A percentile compares a stretch with the other conserved stretches of the same genome.
These are phyloP conservation scores for Podargus strigoides DNA, from an alignment of 2,797 vertebrate species.

Conservation along the genomic window DNA sequence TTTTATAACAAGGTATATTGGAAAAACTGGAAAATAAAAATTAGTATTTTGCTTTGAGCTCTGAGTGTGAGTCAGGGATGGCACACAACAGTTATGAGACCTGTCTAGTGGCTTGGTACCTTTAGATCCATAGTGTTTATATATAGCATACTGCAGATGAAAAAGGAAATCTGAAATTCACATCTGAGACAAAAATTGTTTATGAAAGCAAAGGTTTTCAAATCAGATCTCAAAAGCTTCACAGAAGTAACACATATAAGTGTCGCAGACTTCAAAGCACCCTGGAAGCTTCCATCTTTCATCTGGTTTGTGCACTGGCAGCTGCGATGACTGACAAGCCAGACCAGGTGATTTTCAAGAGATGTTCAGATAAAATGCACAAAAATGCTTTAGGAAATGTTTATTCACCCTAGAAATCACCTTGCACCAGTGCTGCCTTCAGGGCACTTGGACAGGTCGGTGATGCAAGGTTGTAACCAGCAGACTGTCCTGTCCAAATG, in stretches of 20 bases:
- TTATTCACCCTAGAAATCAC: background rate
- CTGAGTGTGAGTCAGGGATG: background rate
- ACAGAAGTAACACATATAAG: background rate
- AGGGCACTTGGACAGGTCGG: background rate
- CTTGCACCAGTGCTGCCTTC: background rate
- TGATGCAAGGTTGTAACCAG: background rate
- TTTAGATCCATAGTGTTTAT: background rate
- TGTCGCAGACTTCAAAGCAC: background rate
- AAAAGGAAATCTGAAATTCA: slow-evolving; percentile 12
- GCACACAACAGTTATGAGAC: background rate
- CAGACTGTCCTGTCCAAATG: accelerated
- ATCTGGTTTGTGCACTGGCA: background rate
- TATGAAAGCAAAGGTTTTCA: slow-evolving; percentile 20
- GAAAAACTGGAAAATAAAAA: background rate
- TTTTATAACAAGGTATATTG: background rate
- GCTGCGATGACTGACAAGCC: background rate
- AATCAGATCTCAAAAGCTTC: background rate
- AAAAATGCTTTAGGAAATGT: background rate
- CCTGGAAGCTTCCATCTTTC: background rate
- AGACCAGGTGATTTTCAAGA: background rate
- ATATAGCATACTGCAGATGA: background rate
- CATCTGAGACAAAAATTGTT: background rate
- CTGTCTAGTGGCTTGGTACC: background rate
- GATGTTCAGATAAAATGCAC: background rate
- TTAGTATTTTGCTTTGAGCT: background rate